Percentiles rank a stretch among this genome's conserved stretches.
Conservation (phyloP, 2,797 vertebrate species). For the Astyanax mexicanus region DNA sequence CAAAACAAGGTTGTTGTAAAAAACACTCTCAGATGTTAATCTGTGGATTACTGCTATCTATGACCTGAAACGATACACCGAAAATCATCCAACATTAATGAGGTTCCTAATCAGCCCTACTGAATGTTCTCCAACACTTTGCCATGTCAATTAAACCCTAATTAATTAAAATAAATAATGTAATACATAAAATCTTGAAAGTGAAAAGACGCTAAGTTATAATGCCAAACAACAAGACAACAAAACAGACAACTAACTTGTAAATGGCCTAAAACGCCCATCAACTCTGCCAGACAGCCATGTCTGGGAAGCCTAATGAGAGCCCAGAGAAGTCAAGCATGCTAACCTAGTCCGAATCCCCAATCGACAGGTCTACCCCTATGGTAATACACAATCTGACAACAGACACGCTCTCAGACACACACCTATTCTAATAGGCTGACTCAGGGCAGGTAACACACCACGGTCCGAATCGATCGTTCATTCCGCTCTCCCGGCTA, state of each 20-base stretch:
- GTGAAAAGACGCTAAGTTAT: no score
- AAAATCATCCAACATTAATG: no score
- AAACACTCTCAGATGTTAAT: no score
- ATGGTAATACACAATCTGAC: constrained; percentile 7
- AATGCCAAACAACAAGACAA: not conserved
- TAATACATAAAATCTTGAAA: no score
- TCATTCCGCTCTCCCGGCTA: constrained; percentile 67
- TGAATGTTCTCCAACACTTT: no score
- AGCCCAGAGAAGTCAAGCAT: constrained; percentile 4
- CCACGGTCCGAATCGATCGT: constrained; percentile 69
- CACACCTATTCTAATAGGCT: constrained; percentile 30
- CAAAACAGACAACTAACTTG: not conserved
- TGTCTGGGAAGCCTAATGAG: not conserved
- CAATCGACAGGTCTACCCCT: not conserved
- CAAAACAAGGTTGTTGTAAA: no score
- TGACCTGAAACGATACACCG: no score
- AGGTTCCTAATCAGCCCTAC: no score
- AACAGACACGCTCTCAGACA: constrained; percentile 16
- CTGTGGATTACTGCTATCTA: no score
- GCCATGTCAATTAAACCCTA: no score
- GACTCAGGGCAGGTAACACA: constrained; percentile 12
- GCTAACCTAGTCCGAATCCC: not conserved
- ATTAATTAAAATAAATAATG: no score
- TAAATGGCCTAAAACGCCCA: not conserved
- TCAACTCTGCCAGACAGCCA: not conserved